A percentile compares a stretch with the other conserved stretches of the same genome.
Evolutionary conservation across 2,797 vertebrate genomes (phyloP).

Genomic region (Spondyliosoma cantharus): DNA sequence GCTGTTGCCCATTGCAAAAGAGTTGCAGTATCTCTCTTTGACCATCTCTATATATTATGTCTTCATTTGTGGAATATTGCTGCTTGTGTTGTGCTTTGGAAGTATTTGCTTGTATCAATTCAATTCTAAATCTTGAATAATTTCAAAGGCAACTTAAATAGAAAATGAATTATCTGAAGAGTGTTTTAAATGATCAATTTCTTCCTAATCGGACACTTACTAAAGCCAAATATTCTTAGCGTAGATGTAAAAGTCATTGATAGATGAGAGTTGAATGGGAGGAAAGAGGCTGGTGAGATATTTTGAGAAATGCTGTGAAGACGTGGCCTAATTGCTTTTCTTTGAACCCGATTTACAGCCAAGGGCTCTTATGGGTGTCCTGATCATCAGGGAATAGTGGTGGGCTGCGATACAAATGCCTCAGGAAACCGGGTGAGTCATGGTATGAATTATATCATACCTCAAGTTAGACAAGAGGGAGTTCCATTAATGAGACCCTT

Average conservation of each 20-base stretch:
- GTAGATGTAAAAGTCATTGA: constrained; percentile 36
- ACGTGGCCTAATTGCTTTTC: constrained; percentile 62
- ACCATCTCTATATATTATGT: no score
- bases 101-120: no score
- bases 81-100: no score
- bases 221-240: constrained; percentile 30
- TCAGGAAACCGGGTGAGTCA: constrained; percentile 52
- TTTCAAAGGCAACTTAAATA: not conserved
- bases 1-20: no score
- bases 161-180: not conserved
- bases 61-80: no score
- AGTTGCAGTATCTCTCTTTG: no score
- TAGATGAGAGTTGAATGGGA: constrained; percentile 25
- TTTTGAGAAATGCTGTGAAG: constrained; percentile 57
- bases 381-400: constrained; percentile 43
- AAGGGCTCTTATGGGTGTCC: constrained; percentile 26
- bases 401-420: constrained; percentile 51
- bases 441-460: constrained; percentile 22
- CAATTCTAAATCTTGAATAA: no score
- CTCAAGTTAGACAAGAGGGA: constrained; percentile 41
- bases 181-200: constrained; percentile 23
- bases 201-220: constrained; percentile 8
- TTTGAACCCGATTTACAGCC: constrained; percentile 61
- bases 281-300: constrained; percentile 38
- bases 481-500: constrained; percentile 40